phyloP scores from a whole-genome alignment of 2,888 invertebrate genomes.

The Macrophya annulata region DNA sequence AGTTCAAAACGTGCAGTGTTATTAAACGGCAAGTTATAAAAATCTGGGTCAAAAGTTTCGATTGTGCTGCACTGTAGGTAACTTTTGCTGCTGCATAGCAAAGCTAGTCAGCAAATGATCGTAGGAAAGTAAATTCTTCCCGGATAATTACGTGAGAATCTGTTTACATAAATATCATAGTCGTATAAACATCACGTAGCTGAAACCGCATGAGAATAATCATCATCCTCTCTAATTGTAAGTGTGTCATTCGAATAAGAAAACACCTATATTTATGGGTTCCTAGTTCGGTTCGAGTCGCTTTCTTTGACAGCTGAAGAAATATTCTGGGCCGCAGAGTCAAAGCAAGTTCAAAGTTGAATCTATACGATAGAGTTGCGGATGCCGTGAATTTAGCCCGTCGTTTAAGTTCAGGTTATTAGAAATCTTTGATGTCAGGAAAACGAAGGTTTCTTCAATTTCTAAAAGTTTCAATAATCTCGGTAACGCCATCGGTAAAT shows the following conservation, averaged over 20 bases:
- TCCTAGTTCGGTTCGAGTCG: background rate
- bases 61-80: background rate
- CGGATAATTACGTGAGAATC: slow-evolving; percentile 37
- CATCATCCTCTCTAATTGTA: slow-evolving; percentile 38
- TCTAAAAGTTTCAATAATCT: background rate
- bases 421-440: slow-evolving; percentile 2
- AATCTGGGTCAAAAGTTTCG: slow-evolving; percentile 5
- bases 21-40: background rate
- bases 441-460: slow-evolving; percentile 28
- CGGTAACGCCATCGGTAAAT: background rate
- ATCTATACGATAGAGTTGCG: background rate
- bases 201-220: slow-evolving; percentile 2
- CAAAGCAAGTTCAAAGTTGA: slow-evolving; percentile 22
- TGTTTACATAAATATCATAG: slow-evolving; percentile 6
- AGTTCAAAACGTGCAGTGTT: too few relatives aligned
- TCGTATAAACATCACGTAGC: slow-evolving; percentile 17
- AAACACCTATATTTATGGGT: background rate
- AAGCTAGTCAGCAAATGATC: background rate
- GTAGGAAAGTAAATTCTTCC: slow-evolving; percentile 42
- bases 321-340: slow-evolving; percentile 37
- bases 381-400: slow-evolving; percentile 6
- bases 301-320: slow-evolving; percentile 28
- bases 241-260: slow-evolving; percentile 39
- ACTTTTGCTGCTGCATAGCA: slow-evolving; percentile 23
- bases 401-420: slow-evolving; percentile 17